Base-by-base conservation (phyloP, 2,888 invertebrate genomes). In the Elegia similella region DNA sequence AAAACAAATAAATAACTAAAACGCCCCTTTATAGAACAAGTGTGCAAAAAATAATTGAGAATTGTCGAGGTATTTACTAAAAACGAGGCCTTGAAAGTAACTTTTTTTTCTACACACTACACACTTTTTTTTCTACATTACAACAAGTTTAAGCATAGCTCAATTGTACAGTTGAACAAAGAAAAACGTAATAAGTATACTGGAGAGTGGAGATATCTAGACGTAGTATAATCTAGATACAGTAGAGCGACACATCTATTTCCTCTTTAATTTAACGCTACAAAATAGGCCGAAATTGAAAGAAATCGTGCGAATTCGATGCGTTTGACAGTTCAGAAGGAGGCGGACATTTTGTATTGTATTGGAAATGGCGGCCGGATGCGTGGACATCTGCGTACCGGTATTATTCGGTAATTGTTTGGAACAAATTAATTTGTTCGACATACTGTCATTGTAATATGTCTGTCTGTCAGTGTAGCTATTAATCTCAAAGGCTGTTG, bases 261-360 rank as follows among this genome's bases (percentile, higher is more conserved):
- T 12, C 16, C 29, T 29, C 34, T 10, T 10, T 34, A 12, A 34
- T 50, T 50, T 34, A 7, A 10, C 16, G 17, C 46, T 48, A 23
- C 42, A 42, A 48, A 48, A 42, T 47, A 55, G 32, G 44, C 23
- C 15, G 58, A 60, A 68, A 62, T 64, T 34, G 73, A 70, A 73
- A 68, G 65, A 72, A 80, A 76, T 68, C 69, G 80, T 77, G 82
- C 78, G 78, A 83, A 83, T 80, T 76, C 69, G 65, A 74, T 77
- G 75, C 78, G 60, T 75, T 80, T 87, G 85, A 84, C 86, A 84
- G 81, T 80, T 78, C n/a, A n/a, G n/a, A n/a, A n/a, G 75, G 75
- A 68, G 72, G 78, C 76, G 77, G 75, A 77, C 82, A 83, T 86
- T 73, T 83, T 82, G 79, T 77, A 80, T 80, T 81, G 73, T 78